Conservation (phyloP, 2,113 vertebrate species). For the Lucifuga dentata region DNA sequence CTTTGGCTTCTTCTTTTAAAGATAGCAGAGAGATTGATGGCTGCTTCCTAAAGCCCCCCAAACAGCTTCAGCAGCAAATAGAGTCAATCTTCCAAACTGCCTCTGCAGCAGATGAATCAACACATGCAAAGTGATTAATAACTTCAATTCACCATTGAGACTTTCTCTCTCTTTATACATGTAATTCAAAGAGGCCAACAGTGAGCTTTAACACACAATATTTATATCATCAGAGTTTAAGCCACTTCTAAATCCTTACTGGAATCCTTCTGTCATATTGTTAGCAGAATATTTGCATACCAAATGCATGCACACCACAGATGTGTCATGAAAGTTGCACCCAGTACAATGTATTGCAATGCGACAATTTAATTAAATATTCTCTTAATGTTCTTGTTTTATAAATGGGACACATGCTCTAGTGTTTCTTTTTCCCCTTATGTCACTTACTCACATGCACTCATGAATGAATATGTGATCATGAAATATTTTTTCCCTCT, state of each 20-base stretch:
- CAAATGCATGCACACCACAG: neutral
- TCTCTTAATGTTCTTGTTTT: too few relatives aligned
- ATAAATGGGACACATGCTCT: slow-evolving; percentile 16
- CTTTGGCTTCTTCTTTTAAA: slow-evolving; percentile 79
- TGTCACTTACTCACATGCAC: slow-evolving; percentile 30
- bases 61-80: slow-evolving; percentile 84
- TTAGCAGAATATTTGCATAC: slow-evolving; percentile 16
- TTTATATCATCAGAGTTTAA: slow-evolving; percentile 25
- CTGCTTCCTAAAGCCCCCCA: slow-evolving; percentile 79
- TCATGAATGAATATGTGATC: slow-evolving; percentile 50
- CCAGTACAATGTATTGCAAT: neutral
- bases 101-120: slow-evolving; percentile 82
- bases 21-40: slow-evolving; percentile 85
- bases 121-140: slow-evolving; percentile 79
- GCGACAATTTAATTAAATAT: neutral
- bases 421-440: slow-evolving; percentile 23
- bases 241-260: slow-evolving; percentile 20
- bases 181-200: slow-evolving; percentile 24
- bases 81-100: slow-evolving; percentile 85
- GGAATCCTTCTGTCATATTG: neutral
- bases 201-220: slow-evolving; percentile 15
- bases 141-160: slow-evolving; percentile 66
- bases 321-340: slow-evolving; percentile 11
- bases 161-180: slow-evolving; percentile 27
- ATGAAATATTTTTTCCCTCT: slow-evolving; percentile 57